Evolutionary conservation across 2,113 vertebrate genomes (phyloP), one percentile per base, ranked within the genome.

Genomic region (Mustelus asterias): DNA sequence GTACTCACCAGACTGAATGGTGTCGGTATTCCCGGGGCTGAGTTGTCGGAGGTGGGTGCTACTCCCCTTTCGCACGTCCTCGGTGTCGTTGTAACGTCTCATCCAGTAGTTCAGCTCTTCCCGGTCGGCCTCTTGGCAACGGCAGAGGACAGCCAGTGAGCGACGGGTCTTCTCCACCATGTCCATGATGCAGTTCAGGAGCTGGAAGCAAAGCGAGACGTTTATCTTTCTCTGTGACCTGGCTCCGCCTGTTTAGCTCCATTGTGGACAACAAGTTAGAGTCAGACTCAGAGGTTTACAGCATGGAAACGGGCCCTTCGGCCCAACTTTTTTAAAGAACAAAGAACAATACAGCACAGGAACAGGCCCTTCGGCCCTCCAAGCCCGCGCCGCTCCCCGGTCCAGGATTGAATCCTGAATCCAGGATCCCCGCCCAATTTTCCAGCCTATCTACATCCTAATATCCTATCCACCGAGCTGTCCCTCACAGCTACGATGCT

Each of bases 91-190:
- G 67, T 98, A 99, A 1, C 99, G 97, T 85, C 99, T 97, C 96
- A 98, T 98, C 99, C 99, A 99, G 97, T 98, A 99, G 98, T 99
- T 99, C 76, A 99, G 98, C 96, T 99, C 99, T 88, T 99, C 99
- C 0, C 99, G 98, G 89, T 99, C 99, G 0, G 99, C 98, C 97
- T 99, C 99, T 97, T 99, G 99, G 96, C 99, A 99, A 96, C 99
- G 98, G 54, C 99, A 98, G 96, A 99, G 98, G 96, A 99, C 99
- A 0, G 98, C 98, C 97, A 99, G 99, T 0, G 99, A 99, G 67
- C 99, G 97, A 92, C 98, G 97, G 0, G 99, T 99, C 97, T 99
- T 99, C 96, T 99, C 99, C 97, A 99, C 99, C 99, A 99, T 99
- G 97, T 99, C 99, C 98, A 99, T 99, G 92, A 99, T 99, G 96